Evolutionary conservation across 2,113 vertebrate species (phyloP).

Genomic region (Alligator sinensis): DNA sequence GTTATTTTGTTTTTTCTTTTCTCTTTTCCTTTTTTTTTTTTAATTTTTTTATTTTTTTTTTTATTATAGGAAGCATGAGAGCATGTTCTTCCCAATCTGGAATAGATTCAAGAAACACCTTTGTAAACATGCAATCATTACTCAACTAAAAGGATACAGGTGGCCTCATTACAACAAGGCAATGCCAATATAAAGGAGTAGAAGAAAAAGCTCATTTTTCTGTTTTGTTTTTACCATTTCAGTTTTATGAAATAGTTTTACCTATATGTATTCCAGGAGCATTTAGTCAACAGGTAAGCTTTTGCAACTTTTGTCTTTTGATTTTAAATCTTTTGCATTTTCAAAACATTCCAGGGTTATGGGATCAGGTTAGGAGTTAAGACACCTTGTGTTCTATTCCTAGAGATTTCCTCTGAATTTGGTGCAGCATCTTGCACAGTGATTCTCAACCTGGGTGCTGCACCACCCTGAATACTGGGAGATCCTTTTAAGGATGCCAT

Average conservation of each 20-base stretch:
- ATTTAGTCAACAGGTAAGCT: not conserved
- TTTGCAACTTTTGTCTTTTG: not conserved
- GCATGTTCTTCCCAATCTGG: constrained; percentile 43
- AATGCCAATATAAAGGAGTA: not conserved
- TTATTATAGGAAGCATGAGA: not conserved
- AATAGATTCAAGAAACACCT: constrained; percentile 19
- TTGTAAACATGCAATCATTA: not conserved
- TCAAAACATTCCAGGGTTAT: not conserved
- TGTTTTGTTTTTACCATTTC: not conserved
- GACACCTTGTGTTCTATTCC: not conserved
- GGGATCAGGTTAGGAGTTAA: not conserved
- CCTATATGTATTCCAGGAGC: not conserved
- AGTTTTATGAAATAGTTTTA: not conserved
- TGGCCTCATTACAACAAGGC: constrained; percentile 8
- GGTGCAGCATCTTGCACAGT: not conserved
- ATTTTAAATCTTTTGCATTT: not conserved
- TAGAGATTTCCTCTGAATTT: not conserved
- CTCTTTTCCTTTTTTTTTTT: not conserved
- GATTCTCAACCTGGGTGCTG: no score
- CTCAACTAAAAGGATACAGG: constrained; percentile 35
- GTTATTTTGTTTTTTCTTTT: not conserved
- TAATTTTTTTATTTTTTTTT: not conserved
- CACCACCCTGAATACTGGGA: not conserved
- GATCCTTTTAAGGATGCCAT: no score
- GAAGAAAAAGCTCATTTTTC: not conserved